Evolutionary conservation across 2,113 vertebrate species (phyloP).

Genomic region (Sinocyclocheilus anshuiensis): DNA sequence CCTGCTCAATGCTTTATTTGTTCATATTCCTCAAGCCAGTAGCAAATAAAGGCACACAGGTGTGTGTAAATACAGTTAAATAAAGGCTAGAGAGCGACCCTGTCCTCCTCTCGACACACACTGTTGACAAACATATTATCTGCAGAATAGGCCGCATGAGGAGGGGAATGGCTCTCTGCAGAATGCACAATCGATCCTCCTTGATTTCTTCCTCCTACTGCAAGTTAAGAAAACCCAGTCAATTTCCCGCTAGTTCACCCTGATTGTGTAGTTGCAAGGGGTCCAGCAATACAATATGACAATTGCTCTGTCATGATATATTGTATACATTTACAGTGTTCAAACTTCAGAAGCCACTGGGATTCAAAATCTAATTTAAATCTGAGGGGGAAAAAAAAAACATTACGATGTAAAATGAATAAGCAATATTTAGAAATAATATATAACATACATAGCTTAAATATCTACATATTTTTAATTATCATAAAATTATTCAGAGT

Average conservation of each 20-base stretch:
- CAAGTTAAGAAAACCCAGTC: conserved; percentile 22
- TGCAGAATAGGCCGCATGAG: conserved; percentile 63
- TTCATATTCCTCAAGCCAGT: conserved; percentile 68
- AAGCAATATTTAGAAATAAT: not conserved
- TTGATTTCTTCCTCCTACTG: conserved; percentile 53
- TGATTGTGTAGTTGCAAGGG: not conserved
- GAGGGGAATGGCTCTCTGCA: conserved; percentile 70
- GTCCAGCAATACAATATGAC: not conserved
- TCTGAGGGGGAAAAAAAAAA: too few species aligned
- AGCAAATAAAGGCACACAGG: conserved; percentile 60
- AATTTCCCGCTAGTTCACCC: conserved; percentile 18
- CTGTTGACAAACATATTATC: conserved; percentile 75
- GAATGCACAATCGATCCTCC: conserved; percentile 74
- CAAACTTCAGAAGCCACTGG: not conserved
- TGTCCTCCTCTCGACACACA: conserved; percentile 62
- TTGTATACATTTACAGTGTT: not conserved
- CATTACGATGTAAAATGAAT: not conserved
- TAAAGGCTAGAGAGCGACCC: conserved; percentile 54
- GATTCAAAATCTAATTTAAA: not conserved
- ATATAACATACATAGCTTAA: not conserved
- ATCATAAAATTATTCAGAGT: not conserved
- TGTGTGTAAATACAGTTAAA: conserved; percentile 61
- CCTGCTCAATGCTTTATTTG: conserved; percentile 67
- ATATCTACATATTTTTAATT: not conserved
- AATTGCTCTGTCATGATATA: not conserved